Base-by-base conservation (phyloP, 2,797 vertebrate genomes). In the Parotocinclus haroldoi region DNA sequence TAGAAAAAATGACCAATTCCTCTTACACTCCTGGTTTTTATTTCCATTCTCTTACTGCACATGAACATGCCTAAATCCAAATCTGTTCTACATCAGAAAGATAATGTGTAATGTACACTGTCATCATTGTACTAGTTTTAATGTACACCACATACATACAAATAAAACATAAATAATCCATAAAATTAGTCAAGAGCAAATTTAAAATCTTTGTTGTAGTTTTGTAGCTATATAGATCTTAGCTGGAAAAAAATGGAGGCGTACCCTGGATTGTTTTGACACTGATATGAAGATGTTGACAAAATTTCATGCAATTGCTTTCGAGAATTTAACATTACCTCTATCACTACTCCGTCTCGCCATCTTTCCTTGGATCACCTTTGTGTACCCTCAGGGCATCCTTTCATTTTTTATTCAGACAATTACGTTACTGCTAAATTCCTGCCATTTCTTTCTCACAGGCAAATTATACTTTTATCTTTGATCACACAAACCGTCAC, bases 251-350 rank as follows among this genome's bases (percentile, higher is more conserved):
- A 66, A 52, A 57, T 49, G 16, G 18, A 58, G 16, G 49, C 57
- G 39, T 39, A 45, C 10, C 27, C 10, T 17, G 45, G 51, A 40
- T 19, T 76, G 75, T 77, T 77, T 46, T 75, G 68, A 59, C 48
- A 76, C 12, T 42, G 61, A 73, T 72, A 69, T 68, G 66, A 77
- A 66, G 52, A 58, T 79, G 71, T 66, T 76, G 71, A 74, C 66
- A 69, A 71, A 70, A 42, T 57, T 66, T 69, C 50, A 71, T 64
- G 63, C 71, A 71, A 74, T 67, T 72, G 73, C 63, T 69, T 58
- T 73, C 70, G 65, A 61, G 59, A 53, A 65, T 38, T 74, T 71
- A 27, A 59, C 56, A 63, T 76, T 63, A 42, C 71, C 65, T 62
- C 48, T 69, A 69, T 71, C 64, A 38, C 45, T 40, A 19, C 62